Conservation (phyloP, 1,140 invertebrate genomes). For the Pogonomyrmex californicus region DNA sequence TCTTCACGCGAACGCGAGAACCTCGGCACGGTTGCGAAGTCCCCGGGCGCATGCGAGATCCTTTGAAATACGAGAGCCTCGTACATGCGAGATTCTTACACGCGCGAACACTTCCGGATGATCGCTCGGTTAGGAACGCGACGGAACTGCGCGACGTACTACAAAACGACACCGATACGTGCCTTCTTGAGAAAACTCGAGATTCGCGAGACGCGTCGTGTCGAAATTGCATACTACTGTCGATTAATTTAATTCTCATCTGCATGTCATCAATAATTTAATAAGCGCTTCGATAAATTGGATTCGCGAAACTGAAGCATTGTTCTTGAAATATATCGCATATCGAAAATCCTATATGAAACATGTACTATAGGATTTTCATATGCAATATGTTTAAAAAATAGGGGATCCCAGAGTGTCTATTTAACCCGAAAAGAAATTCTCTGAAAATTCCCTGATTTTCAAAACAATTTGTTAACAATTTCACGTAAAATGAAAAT, state of each 20-base stretch:
- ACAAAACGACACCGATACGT: neutral
- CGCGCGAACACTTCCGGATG: slow-evolving; percentile 38
- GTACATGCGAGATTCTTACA: slow-evolving; percentile 41
- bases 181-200: neutral
- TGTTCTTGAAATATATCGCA: no score
- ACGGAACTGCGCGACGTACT: neutral
- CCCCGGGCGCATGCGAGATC: slow-evolving; percentile 18
- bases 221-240: neutral
- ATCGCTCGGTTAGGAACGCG: slow-evolving; percentile 20
- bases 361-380: no score
- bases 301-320: neutral
- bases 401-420: no score
- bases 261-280: neutral
- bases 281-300: slow-evolving; percentile 16
- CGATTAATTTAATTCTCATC: slow-evolving; percentile 29
- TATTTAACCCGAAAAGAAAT: no score
- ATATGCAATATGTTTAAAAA: no score
- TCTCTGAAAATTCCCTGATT: no score
- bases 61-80: slow-evolving; percentile 43
- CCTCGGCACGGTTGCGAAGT: slow-evolving; percentile 2
- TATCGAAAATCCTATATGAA: no score
- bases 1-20: slow-evolving; percentile 25
- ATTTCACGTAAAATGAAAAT: no score
- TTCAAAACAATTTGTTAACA: no score
- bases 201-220: neutral